Percentiles rank a stretch among this genome's conserved stretches.
These are phyloP conservation scores for Pseudomyrmex concolor DNA, from an alignment of 1,140 invertebrate genomes.

Conservation along the genomic window DNA sequence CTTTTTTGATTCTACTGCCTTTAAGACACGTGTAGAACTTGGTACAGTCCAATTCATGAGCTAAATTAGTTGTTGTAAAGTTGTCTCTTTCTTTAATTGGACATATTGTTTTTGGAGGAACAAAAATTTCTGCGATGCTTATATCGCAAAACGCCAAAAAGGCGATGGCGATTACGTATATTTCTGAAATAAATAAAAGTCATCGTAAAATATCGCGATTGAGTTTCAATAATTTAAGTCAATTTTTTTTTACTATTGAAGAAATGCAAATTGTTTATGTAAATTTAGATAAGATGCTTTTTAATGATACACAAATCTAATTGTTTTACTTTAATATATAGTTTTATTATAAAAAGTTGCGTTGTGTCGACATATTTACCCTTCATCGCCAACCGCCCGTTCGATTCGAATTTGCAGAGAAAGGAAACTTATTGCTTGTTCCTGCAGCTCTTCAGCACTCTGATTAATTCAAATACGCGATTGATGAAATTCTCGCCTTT, in stretches of 20 bases:
- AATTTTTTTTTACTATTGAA: background rate
- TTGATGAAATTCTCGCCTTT: slow-evolving; percentile 4
- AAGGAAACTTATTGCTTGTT: background rate
- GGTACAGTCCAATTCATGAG: slow-evolving; percentile 21
- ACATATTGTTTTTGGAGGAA: background rate
- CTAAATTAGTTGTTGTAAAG: background rate
- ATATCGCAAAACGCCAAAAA: background rate
- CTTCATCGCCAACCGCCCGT: slow-evolving; percentile 1
- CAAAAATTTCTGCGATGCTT: background rate
- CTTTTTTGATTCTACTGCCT: background rate
- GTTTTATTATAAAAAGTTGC: background rate
- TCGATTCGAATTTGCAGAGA: background rate
- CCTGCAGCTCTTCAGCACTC: background rate
- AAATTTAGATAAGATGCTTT: background rate
- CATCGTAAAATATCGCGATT: background rate
- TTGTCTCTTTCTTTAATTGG: background rate
- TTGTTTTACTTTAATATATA: slow-evolving; percentile 3
- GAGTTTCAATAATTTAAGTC: background rate
- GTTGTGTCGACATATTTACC: background rate
- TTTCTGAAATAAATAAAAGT: background rate
- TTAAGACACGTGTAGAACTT: slow-evolving; percentile 15
- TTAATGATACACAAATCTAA: background rate
- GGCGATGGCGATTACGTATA: slow-evolving; percentile 2
- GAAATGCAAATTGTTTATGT: slow-evolving; percentile 21
- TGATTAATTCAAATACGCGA: background rate